A percentile compares a stretch with the other conserved stretches of the same genome.
These are phyloP conservation scores for Cromileptes altivelis DNA, from an alignment of 2,113 vertebrate species.

Conservation along the genomic window DNA sequence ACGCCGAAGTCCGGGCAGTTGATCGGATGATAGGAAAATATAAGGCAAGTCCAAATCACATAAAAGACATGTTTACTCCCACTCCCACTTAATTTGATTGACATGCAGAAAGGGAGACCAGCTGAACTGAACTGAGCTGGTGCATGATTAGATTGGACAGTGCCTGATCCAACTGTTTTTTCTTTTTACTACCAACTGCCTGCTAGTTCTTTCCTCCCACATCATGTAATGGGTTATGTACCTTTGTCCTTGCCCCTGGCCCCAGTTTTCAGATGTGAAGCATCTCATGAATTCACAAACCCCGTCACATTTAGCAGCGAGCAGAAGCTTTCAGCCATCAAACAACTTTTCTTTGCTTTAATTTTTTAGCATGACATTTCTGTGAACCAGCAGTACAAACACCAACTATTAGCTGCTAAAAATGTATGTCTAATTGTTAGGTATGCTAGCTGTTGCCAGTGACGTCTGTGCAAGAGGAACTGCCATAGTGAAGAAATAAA, in stretches of 20 bases:
- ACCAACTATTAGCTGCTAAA: background rate
- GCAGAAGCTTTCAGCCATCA: background rate
- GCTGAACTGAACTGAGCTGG: background rate
- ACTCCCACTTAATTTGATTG: constrained; percentile 26
- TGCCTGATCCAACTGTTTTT: background rate
- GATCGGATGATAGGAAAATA: background rate
- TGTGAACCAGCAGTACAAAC: background rate
- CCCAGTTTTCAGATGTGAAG: constrained; percentile 21
- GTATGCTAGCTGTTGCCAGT: background rate
- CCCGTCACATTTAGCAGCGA: background rate
- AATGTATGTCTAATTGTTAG: background rate
- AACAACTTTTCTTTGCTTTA: background rate
- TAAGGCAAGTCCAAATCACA: background rate
- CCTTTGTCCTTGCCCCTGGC: constrained; percentile 3
- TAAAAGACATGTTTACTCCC: background rate
- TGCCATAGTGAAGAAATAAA: background rate
- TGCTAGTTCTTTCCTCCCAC: constrained; percentile 9
- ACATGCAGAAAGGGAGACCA: constrained; percentile 7
- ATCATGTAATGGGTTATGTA: constrained; percentile 1
- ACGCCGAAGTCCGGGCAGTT: background rate
- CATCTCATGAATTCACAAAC: background rate
- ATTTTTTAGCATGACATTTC: background rate
- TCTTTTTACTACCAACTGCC: constrained; percentile 2
- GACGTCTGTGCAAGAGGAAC: background rate
- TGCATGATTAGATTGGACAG: constrained; percentile 6